A percentile compares a stretch with the other conserved stretches of the same genome.
These are phyloP conservation scores for Melanostoma scalare DNA, from an alignment of 2,888 invertebrate species.

Conservation along the genomic window DNA sequence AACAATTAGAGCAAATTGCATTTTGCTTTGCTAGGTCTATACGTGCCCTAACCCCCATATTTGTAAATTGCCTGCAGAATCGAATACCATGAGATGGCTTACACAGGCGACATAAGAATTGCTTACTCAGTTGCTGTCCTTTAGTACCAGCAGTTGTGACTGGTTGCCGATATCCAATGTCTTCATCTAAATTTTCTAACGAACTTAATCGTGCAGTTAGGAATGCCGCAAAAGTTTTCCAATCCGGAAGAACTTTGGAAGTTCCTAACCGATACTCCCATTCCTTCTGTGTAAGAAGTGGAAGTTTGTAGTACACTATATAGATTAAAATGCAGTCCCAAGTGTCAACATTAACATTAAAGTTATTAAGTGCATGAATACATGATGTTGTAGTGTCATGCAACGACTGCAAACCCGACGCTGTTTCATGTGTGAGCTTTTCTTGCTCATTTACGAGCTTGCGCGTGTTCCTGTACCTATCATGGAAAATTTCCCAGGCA, in stretches of 20 bases:
- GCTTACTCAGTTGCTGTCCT: background rate
- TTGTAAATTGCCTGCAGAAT: background rate
- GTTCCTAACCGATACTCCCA: background rate
- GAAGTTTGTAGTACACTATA: conserved; percentile 1
- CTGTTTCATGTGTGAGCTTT: conserved; percentile 14
- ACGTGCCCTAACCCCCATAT: background rate
- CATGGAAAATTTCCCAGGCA: conserved; percentile 8
- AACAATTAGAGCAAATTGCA: conserved; percentile 4
- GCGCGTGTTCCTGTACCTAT: background rate
- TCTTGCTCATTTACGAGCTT: conserved; percentile 19
- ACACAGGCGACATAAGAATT: conserved; percentile 3
- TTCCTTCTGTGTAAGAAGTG: background rate
- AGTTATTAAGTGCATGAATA: background rate
- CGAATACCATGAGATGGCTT: conserved; percentile 3
- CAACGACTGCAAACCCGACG: conserved; percentile 6
- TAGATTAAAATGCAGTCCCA: conserved; percentile 8
- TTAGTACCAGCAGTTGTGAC: background rate
- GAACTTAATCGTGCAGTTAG: conserved; percentile 15
- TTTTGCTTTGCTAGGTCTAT: background rate
- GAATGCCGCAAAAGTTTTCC: conserved; percentile 12
- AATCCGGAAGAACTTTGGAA: conserved; percentile 9
- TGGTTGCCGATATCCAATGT: background rate
- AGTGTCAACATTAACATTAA: background rate
- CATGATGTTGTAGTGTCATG: conserved; percentile 1
- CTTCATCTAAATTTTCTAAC: conserved; percentile 1